Percentiles rank a stretch among this genome's conserved stretches.
Evolutionary conservation across 2,797 vertebrate genomes (phyloP).

Genomic region (Schizothorax lantsangensis): DNA sequence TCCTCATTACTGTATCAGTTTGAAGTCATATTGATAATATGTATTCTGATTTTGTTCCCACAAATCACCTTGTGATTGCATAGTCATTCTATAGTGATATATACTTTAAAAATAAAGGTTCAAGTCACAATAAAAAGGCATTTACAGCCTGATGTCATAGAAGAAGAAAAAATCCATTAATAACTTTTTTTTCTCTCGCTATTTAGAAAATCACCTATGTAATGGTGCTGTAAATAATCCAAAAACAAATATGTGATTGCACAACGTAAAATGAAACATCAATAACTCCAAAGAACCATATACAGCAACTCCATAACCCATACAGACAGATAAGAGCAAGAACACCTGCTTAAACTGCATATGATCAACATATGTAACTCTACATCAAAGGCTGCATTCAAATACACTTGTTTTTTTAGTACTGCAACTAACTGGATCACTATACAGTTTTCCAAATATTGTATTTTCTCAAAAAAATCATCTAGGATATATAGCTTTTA

Average conservation of each 20-base stretch:
- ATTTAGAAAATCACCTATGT: no score
- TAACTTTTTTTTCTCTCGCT: background rate
- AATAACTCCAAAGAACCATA: background rate
- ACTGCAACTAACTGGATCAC: background rate
- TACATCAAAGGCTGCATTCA: background rate
- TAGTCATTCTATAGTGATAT: background rate
- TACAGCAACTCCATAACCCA: background rate
- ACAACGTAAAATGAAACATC: background rate
- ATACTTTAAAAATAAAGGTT: background rate
- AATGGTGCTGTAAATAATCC: background rate
- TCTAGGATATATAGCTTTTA: background rate
- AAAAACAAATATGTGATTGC: background rate
- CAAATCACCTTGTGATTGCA: background rate
- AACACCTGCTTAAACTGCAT: no score
- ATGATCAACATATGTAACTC: background rate
- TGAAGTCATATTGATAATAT: background rate
- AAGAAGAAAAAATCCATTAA: background rate
- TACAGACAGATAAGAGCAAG: background rate
- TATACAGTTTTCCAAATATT: no score
- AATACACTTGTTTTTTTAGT: background rate
- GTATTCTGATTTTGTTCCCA: no score
- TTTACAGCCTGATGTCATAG: background rate
- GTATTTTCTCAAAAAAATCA: background rate
- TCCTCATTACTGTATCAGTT: background rate
- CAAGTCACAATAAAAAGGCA: background rate